phyloP scores from a whole-genome alignment of 2,113 vertebrate species.

The Psephotus haematonotus region DNA sequence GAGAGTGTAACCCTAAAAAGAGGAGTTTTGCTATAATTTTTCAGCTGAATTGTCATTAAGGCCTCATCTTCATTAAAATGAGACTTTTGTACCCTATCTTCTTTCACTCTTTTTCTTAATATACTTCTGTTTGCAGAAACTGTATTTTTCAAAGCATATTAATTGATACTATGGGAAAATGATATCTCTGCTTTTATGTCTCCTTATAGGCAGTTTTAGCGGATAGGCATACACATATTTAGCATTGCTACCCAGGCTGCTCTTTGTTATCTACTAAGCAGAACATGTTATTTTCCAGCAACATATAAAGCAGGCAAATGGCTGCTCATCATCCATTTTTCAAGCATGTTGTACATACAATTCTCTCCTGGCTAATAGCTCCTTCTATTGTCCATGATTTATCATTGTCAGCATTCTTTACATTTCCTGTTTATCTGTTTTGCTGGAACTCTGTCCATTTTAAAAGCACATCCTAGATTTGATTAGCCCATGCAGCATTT shows the following conservation, averaged over 20 bases:
- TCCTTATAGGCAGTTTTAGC: conserved; percentile 5
- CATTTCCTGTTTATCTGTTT: conserved; percentile 69
- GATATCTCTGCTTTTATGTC: conserved; percentile 32
- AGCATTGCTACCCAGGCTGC: not conserved
- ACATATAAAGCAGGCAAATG: conserved; percentile 70
- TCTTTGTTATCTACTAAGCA: conserved; percentile 67
- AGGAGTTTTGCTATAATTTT: not conserved
- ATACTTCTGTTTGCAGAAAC: conserved; percentile 64
- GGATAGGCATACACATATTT: not conserved
- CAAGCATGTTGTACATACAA: conserved; percentile 63
- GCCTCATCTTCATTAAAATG: conserved; percentile 92
- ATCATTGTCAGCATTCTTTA: conserved; percentile 78
- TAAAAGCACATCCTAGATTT: conserved; percentile 52
- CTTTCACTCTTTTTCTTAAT: conserved; percentile 74
- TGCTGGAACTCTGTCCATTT: conserved; percentile 65
- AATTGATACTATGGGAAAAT: conserved; percentile 51
- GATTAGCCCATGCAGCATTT: conserved; percentile 44
- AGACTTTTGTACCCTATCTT: conserved; percentile 88
- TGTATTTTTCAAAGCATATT: conserved; percentile 66
- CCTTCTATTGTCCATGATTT: conserved; percentile 79
- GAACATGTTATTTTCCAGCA: conserved; percentile 38
- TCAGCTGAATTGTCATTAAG: not conserved
- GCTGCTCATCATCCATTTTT: conserved; percentile 67
- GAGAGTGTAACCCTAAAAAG: not conserved
- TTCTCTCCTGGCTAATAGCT: conserved; percentile 78